These are phyloP conservation scores for Antennarius maculatus DNA, from an alignment of 2,797 vertebrate species.

Conservation along the genomic window DNA sequence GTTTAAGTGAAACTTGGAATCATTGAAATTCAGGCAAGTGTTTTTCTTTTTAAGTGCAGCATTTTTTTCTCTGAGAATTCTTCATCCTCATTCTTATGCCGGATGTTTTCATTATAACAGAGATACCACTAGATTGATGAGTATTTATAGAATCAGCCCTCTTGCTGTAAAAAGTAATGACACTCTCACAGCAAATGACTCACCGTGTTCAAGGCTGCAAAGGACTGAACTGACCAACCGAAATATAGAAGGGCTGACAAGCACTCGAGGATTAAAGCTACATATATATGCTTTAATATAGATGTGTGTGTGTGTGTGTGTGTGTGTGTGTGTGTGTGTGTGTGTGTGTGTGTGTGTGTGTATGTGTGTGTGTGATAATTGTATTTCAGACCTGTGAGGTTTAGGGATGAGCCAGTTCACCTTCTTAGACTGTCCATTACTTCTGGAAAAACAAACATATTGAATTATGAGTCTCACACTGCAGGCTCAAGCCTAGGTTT, in stretches of 20 bases:
- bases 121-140: constrained; percentile 22
- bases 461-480: constrained; percentile 43
- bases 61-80: background rate
- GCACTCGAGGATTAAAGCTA: background rate
- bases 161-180: constrained; percentile 42
- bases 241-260: constrained; percentile 13
- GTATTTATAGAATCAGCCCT: constrained; percentile 49
- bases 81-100: background rate
- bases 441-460: constrained; percentile 82
- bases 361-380: constrained; percentile 8
- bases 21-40: background rate
- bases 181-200: constrained; percentile 47
- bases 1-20: background rate
- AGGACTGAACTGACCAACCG: constrained; percentile 30
- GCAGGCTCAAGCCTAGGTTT: constrained; percentile 2
- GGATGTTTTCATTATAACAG: constrained; percentile 15
- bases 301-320: no score
- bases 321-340: background rate
- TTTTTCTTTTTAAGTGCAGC: background rate
- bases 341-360: background rate
- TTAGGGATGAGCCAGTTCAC: constrained; percentile 87
- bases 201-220: constrained; percentile 36
- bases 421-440: constrained; percentile 88
- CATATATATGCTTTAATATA: background rate
- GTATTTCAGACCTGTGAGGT: constrained; percentile 91